Evolutionary conservation across 2,113 vertebrate genomes (phyloP), one percentile per base, ranked within the genome.

Genomic region (Turdus rufiventris): DNA sequence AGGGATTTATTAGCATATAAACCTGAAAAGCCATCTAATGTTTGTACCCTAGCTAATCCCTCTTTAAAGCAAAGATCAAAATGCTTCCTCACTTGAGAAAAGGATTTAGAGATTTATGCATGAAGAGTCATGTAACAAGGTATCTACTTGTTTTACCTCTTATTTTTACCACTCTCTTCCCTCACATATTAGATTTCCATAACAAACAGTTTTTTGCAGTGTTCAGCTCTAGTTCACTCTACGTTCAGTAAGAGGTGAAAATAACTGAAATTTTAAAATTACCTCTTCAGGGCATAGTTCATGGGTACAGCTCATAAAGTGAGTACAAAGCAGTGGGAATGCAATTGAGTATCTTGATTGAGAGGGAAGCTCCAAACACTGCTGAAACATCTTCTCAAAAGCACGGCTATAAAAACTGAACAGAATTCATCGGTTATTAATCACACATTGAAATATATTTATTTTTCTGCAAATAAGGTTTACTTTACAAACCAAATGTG

Each of bases 301-400:
- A 50, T 99, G 99, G 73, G 99, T 99, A 60, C 99, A 99, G 98
- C 99, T 99, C 99, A 99, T 99, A 94, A 99, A 99, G 97, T 99
- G 99, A 94, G 99, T 99, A 96, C 99, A 99, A 94, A 99, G 99
- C 91, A 99, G 98, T 38, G 99, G 99, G 97, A 99, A 99, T 88
- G 99, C 99, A 98, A 99, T 98, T 88, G 99, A 99, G 91, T 99
- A 99, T 96, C 99, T 98, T 85, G 99, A 99, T 31, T 99, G 99
- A 85, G 99, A 99, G 8, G 99, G 99, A 95, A 99, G 98, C 97
- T 99, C 99, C 98, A 99, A 97, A 93, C 99, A 99, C 96, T 99
- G 99, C 92, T 99, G 99, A 97, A 99, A 99, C 99, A 99, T 99
- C 98, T 99, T 99, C 97, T 99, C 99, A 98, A 99, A 99, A 47